Evolutionary conservation across 2,888 invertebrate genomes (phyloP), one percentile per base, ranked within the genome.

Genomic region (Lepidocyrtinus sp.): DNA sequence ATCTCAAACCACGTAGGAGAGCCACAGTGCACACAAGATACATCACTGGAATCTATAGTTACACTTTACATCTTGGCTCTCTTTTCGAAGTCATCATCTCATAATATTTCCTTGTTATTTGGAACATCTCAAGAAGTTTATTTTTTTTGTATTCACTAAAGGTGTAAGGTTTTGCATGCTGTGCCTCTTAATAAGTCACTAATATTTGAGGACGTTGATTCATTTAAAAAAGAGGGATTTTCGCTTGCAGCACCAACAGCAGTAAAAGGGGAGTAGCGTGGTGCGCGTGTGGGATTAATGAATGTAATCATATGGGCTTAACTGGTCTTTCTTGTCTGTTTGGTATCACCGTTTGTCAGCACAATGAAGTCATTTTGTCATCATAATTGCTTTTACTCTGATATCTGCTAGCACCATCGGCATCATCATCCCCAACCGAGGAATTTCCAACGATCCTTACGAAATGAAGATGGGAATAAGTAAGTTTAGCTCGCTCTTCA

Each of bases 361-460:
- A 81, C 64, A 81, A 81, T 75, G 71, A 68, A 81, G 81, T 81
- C 81, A 81, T 81, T 81, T 81, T 81, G 75, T 81, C 71, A 75
- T 70, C 45, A 63, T 72, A 72, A 71, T 75, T 71, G 67, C 55
- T 55, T 55, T 17, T 55, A 55, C 75, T 72, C 67, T 72, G 45
- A 61, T 62, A 67, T 62, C 68, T 55, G 55, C 15, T 67, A 68
- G 62, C 75, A 71, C 71, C 22, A 63, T 68, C 55, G 59, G 46
- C 75, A 75, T 55, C 64, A 64, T 17, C 25, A 24, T n/a, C 17
- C 3, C 21, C 72, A 12, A 70, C 62, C 59, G 72, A 68, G 55
- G 45, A 62, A 74, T 65, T 59, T 59, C 27, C 59, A 55, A 46
- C 68, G n/a, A 55, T n/a, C n/a, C n/a, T n/a, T n/a, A n/a, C n/a